Conservation (phyloP, 1,140 invertebrate species). For the Neodiprion fabricii region DNA sequence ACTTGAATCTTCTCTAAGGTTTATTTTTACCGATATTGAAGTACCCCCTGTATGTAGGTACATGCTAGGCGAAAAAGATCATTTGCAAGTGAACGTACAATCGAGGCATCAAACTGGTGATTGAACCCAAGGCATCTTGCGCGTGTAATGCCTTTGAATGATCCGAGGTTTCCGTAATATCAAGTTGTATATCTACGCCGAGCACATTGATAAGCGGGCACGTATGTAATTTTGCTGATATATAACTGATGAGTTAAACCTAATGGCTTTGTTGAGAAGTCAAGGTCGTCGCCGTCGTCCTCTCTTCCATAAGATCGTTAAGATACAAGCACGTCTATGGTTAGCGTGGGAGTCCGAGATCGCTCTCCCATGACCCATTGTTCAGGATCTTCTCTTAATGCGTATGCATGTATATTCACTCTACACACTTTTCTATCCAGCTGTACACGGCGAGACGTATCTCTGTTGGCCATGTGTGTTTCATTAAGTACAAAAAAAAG, state of each 20-base stretch:
- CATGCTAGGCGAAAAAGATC: too few relatives aligned
- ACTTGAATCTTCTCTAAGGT: too few relatives aligned
- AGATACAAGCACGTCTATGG: slow-evolving; percentile 27
- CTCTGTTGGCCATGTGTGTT: neutral
- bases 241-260: neutral
- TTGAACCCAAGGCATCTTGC: too few relatives aligned
- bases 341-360: slow-evolving; percentile 45
- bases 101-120: too few relatives aligned
- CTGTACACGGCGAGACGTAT: too few relatives aligned
- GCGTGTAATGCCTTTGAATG: neutral
- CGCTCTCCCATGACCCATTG: slow-evolving; percentile 55
- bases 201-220: too few relatives aligned
- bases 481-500: neutral
- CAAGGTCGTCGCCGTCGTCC: slow-evolving; percentile 42
- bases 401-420: too few relatives aligned
- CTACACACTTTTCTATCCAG: too few relatives aligned
- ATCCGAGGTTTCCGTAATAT: neutral
- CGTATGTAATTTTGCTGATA: neutral
- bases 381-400: slow-evolving; percentile 17
- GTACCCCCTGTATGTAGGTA: too few relatives aligned
- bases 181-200: neutral
- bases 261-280: slow-evolving; percentile 35
- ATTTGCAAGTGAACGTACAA: too few relatives aligned
- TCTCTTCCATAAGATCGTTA: slow-evolving; percentile 29
- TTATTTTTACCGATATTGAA: too few relatives aligned